phyloP scores from a whole-genome alignment of 2,888 invertebrate genomes.

The Protonemura montana region DNA sequence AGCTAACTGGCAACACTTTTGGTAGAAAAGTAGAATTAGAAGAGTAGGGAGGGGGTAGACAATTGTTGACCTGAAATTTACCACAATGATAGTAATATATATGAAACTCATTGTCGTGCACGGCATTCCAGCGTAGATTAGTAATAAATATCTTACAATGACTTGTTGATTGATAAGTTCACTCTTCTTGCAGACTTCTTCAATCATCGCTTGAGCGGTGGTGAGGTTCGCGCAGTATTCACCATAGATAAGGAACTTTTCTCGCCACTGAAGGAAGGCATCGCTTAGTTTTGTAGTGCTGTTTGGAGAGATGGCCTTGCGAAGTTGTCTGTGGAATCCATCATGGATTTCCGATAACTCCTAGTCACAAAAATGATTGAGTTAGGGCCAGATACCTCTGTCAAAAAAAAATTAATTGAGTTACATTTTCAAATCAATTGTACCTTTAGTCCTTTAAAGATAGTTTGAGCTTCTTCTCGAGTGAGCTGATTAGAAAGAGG shows the following conservation, averaged over 20 bases:
- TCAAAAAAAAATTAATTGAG: not conserved
- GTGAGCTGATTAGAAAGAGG: conserved; percentile 74
- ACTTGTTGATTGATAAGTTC: conserved; percentile 72
- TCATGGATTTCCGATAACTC: conserved; percentile 87
- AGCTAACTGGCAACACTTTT: too few species aligned
- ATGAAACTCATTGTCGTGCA: too few species aligned
- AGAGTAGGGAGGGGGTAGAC: too few species aligned
- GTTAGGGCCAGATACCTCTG: not conserved
- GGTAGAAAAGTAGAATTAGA: too few species aligned
- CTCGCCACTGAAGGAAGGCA: conserved; percentile 90
- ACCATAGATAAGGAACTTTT: conserved; percentile 91
- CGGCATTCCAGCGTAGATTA: conserved; percentile 55
- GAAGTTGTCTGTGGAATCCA: conserved; percentile 82
- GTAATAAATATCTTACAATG: conserved; percentile 64
- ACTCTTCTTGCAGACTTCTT: conserved; percentile 75
- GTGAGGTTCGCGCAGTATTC: conserved; percentile 95
- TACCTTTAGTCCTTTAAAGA: conserved; percentile 93
- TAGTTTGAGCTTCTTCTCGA: conserved; percentile 76
- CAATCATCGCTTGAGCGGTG: conserved; percentile 84
- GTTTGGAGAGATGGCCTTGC: conserved; percentile 71
- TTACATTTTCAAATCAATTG: not conserved
- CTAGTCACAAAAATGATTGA: conserved; percentile 59
- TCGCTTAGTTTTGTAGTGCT: conserved; percentile 72
- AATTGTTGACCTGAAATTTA: too few species aligned
- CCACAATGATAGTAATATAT: too few species aligned